phyloP scores from a whole-genome alignment of 2,888 invertebrate species.

The Amphipoea oculea region DNA sequence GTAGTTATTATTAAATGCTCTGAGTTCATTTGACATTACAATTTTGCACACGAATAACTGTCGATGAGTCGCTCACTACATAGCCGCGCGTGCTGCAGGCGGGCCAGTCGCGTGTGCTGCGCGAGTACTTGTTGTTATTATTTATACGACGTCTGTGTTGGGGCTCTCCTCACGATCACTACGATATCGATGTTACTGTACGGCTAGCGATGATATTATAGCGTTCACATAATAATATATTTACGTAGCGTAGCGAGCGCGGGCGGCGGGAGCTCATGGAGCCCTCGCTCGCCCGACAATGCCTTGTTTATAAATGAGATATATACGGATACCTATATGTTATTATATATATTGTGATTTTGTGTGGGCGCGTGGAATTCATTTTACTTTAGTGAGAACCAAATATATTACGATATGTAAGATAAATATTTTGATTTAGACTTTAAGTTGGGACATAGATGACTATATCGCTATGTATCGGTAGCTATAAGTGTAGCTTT shows the following conservation, averaged over 20 bases:
- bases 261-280: constrained; percentile 24
- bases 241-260: constrained; percentile 23
- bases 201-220: constrained; percentile 72
- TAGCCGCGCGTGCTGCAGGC: not conserved
- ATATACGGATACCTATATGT: constrained; percentile 63
- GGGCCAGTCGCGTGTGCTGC: not conserved
- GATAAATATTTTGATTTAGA: constrained; percentile 69
- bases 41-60: not conserved
- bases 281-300: constrained; percentile 29
- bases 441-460: constrained; percentile 65
- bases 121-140: constrained; percentile 48
- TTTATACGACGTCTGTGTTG: constrained; percentile 30
- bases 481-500: constrained; percentile 68
- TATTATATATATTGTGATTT: constrained; percentile 70
- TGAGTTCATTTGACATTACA: not conserved
- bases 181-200: constrained; percentile 58
- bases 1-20: not conserved
- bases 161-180: constrained; percentile 24
- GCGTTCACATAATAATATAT: constrained; percentile 68
- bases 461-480: constrained; percentile 59
- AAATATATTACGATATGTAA: constrained; percentile 81
- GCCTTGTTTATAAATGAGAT: constrained; percentile 63
- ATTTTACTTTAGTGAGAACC: constrained; percentile 83
- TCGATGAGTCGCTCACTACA: not conserved
- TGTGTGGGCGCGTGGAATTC: constrained; percentile 69